Conservation (phyloP, 2,888 invertebrate species). For the Drosophila longiperda region DNA sequence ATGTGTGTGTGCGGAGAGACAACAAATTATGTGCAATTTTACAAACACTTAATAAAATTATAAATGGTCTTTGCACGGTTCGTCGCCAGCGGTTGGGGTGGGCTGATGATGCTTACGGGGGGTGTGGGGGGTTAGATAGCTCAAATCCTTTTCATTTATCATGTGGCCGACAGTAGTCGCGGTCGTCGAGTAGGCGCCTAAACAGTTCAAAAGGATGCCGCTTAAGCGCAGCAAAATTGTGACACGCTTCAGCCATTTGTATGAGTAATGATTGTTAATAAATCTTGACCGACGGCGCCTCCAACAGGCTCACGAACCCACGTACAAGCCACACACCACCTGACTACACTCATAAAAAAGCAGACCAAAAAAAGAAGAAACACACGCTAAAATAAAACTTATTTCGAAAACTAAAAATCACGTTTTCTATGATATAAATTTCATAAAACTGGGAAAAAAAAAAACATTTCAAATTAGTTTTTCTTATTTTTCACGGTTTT, state of each 20-base stretch:
- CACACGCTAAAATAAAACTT: not conserved
- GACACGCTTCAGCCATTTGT: conserved; percentile 83
- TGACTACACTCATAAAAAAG: conserved; percentile 26
- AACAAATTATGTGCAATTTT: conserved; percentile 82
- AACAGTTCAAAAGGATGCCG: conserved; percentile 73
- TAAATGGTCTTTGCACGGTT: conserved; percentile 78
- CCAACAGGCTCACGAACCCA: not conserved
- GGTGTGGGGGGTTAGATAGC: not conserved
- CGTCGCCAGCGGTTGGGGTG: conserved; percentile 27
- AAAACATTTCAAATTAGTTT: not conserved
- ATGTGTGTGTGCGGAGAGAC: conserved; percentile 57
- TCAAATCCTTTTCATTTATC: conserved; percentile 78
- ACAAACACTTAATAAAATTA: conserved; percentile 82
- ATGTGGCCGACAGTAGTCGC: conserved; percentile 55
- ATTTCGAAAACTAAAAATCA: not conserved
- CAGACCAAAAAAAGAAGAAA: not conserved
- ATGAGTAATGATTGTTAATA: conserved; percentile 82
- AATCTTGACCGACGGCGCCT: conserved; percentile 57
- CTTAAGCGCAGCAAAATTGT: conserved; percentile 79
- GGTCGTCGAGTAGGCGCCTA: conserved; percentile 35
- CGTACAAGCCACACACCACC: conserved; percentile 28
- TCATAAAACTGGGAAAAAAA: not conserved
- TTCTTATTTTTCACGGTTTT: too few relatives aligned
- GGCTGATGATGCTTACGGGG: not conserved
- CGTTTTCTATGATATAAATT: not conserved